These are phyloP conservation scores for Melangyna quadrimaculata DNA, from an alignment of 2,888 invertebrate species.

Conservation along the genomic window DNA sequence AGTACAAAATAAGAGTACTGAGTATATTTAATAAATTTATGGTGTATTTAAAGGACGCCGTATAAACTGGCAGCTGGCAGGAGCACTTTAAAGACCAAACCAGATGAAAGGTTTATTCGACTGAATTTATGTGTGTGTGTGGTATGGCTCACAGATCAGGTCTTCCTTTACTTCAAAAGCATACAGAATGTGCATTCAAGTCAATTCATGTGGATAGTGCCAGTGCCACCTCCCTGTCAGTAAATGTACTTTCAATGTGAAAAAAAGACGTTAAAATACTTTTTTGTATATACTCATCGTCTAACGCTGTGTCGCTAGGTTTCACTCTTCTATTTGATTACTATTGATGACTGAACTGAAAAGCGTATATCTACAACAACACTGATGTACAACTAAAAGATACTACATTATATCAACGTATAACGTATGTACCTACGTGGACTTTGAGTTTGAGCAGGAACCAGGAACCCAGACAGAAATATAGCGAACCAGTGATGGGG, in stretches of 20 bases:
- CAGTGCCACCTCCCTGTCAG: constrained; percentile 29
- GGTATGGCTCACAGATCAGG: not conserved
- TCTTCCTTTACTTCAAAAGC: constrained; percentile 42
- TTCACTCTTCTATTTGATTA: constrained; percentile 56
- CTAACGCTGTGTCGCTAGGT: constrained; percentile 52
- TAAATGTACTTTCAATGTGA: constrained; percentile 50
- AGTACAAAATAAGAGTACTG: not conserved
- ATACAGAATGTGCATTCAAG: constrained; percentile 20
- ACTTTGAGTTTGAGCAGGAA: no score
- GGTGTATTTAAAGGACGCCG: constrained; percentile 2
- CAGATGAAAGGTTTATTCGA: constrained; percentile 30
- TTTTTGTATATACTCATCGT: constrained; percentile 14
- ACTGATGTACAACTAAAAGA: not conserved
- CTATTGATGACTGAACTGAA: constrained; percentile 52
- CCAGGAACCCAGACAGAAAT: constrained; percentile 12
- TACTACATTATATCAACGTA: constrained; percentile 1
- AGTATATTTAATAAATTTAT: constrained; percentile 21
- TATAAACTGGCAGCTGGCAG: no score
- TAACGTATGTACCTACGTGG: not conserved
- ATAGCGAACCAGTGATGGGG: not conserved
- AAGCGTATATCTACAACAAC: constrained; percentile 21
- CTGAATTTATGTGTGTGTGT: constrained; percentile 6
- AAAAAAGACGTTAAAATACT: constrained; percentile 7
- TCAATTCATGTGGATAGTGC: constrained; percentile 42
- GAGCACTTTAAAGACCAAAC: constrained; percentile 37